Base-by-base conservation (phyloP, 2,797 vertebrate species). In the Nasua narica region DNA sequence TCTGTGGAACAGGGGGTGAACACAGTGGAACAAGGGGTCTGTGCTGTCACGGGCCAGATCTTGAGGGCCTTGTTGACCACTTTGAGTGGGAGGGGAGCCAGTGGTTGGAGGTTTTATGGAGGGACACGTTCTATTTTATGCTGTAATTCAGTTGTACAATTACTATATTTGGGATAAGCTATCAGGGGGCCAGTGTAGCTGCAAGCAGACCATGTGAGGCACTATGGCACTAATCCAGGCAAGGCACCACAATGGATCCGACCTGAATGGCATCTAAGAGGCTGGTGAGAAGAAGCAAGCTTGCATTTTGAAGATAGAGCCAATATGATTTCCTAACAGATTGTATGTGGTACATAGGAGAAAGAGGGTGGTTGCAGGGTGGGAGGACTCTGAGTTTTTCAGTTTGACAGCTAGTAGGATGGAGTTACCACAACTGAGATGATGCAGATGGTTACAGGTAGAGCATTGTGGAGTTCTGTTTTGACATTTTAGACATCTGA, bases 401-500 rank as follows among this genome's bases (percentile, higher is more conserved):
- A 4, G 5, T 72, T 40, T 76, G 79, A 35, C 50, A 74, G 1
- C 14, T 46, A 4, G 15, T 21, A 16, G 5, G 5, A 25, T 29
- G 21, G 23, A 81, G 21, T 13, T 43, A 32, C 9, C 18, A 48
- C 35, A 52, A 46, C 7, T 23, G 27, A 82, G 16, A 92, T 37
- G 40, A 54, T 37, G 4, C 5, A 46, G 89, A 94, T 15, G 2
- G 12, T 70, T 37, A 5, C 7, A 81, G 29, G 10, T 70, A 54
- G 14, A 27, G 10, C 19, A 7, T 23, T 32, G 29, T 19, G 8
- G 18, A 54, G 12, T 40, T 87, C 29, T 7, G 4, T 43, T 86
- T 43, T 95, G 81, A 92, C 32, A 40, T 69, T 29, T 48, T 25
- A 95, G 54, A 72, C 29, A 60, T 43, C 16, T 67, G 50, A 95